Evolutionary conservation across 2,888 invertebrate genomes (phyloP), one percentile per base, ranked within the genome.

Genomic region (Sycophila texana): DNA sequence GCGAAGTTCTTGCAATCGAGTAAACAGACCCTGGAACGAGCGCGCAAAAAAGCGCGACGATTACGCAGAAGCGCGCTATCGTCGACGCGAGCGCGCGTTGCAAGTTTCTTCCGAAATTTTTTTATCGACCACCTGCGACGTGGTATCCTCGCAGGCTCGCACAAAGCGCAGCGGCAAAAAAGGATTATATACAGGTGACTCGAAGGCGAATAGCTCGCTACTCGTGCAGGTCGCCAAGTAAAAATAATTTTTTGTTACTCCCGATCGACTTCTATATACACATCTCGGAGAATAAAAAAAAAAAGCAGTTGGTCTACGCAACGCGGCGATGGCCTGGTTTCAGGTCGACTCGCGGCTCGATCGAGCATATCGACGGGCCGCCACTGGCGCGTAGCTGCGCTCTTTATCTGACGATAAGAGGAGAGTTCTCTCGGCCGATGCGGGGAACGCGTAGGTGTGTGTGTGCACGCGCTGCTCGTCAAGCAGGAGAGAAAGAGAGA

Each of bases 261-360:
- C 14, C 74, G 74, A 71, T 74, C 61, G 80, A 70, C 80, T 77
- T 80, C 74, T 73, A 10, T 7, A 10, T 10, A 63, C 12, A 55
- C 60, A 71, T 77, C 80, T 26, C 26, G 26, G 77, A 80, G 77
- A 77, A 39, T 39, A 39, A 39, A 39, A 39, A 39, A 39, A 39
- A 74, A 77, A 80, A 63, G 39, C 67, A 26, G 58, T 60, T 72
- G 57, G 67, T 81, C 74, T 77, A 77, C 81, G 77, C 80, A 77
- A 76, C 30, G 39, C 39, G 67, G 14, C 80, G 80, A 66, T 76
- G 79, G 75, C 79, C 80, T 80, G 80, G 73, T 80, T 80, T 79
- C 66, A 73, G 60, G 18, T 61, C 30, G 66, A 5, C 20, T 47
- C 18, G 16, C 53, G 39, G 22, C 57, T 58, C 66, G 71, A 77